Base-by-base conservation (phyloP, 2,113 vertebrate genomes). In the Aphyosemion australe region DNA sequence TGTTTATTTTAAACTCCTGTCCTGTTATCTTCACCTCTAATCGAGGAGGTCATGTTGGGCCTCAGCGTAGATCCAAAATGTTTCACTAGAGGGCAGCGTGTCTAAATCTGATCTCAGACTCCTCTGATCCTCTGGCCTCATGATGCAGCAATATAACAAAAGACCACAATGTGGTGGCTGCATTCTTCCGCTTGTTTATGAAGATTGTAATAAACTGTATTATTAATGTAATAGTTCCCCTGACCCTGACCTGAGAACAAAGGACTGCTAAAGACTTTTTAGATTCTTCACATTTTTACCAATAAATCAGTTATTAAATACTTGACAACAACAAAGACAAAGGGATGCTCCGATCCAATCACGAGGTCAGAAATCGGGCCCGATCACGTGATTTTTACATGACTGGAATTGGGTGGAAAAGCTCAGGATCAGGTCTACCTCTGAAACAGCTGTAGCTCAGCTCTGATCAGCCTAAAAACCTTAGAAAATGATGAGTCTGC, bases 21-120 rank as follows among this genome's bases (percentile, higher is more conserved):
- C n/a, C 41, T 65, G 62, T 77, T 71, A 60, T 31, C 48, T 37
- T 69, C 31, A 34, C 54, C 61, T 50, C 47, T 74, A 20, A 81
- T 65, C 39, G 20, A 49, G 14, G 8, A 53, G 57, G 57, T 69
- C 15, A 45, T 49, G 57, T 67, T 37, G 42, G 68, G 48, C 7
- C 41, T 56, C 20, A 1, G 8, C 65, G 83, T 14, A 79, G 34
- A 61, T 67, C 65, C 57, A 56, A 3, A 2, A n/a, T 12, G 34
- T 19, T n/a, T 66, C 86, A 87, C 85, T 77, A 84, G 89, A 87
- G 80, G 88, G 88, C 77, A 79, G 61, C 21, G 19, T 64, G 9
- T 72, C 32, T 21, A 34, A 69, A 31, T 54, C 20, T 68, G 12
- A 41, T 18, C 26, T 12, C n/a, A 43, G 19, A 31, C 14, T 32